Base-by-base conservation (phyloP, 2,113 vertebrate genomes). In the Anarhynchus alexandrinus region DNA sequence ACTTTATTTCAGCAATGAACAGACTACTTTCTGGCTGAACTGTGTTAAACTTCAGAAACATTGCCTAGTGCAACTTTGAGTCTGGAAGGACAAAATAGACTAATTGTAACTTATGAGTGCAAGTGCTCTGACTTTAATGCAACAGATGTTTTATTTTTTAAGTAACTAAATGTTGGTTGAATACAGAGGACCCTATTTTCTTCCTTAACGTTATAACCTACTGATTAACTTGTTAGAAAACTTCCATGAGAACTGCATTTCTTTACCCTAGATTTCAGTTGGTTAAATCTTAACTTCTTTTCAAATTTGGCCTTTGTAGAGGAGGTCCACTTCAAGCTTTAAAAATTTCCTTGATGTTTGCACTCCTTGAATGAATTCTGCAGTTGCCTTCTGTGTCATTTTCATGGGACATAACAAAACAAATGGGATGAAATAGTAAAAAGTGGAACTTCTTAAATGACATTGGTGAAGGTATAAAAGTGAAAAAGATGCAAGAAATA, bases 241-340 rank as follows among this genome's bases (percentile, higher is more conserved):
- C n/a, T 91, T 86, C 45, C 29, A 15, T 65, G 55, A 86, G 40
- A 73, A 17, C 34, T 73, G 16, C 9, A 42, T 49, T 92, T 88
- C 22, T 66, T 92, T 88, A 61, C 34, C 18, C 32, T 81, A 25
- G 72, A 52, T 78, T 90, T 94, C 27, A 38, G 25, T 16, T 83
- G 29, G 76, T 90, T 97, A 92, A 93, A 90, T 54, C 30, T 80
- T 92, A 93, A 86, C 79, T 82, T 82, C 55, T 65, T 87, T 57
- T 94, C 45, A 93, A 76, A 77, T 93, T 82, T 73, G 71, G 19
- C 16, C 25, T 77, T 65, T 76, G 25, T 70, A 47, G 38, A 82
- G 8, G 67, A 95, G 92, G 45, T 73, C 49, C 25, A 49, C 34
- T 57, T 79, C 34, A 69, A 42, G 17, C 88, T 90, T 79, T 45